phyloP scores from a whole-genome alignment of 2,888 invertebrate genomes.

The Bruchidius siliquastri region DNA sequence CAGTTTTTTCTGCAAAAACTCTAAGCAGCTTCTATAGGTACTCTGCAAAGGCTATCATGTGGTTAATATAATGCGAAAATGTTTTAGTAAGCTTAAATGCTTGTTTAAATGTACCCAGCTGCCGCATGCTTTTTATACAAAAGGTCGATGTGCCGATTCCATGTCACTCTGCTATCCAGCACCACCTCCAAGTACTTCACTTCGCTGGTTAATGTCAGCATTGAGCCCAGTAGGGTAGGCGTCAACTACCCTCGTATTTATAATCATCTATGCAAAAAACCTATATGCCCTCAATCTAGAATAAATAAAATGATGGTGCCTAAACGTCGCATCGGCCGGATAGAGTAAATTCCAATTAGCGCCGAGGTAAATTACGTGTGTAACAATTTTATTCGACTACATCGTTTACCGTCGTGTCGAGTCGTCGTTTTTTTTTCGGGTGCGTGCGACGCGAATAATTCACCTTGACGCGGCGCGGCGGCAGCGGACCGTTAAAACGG shows the following conservation, averaged over 20 bases:
- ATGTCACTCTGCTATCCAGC: no score
- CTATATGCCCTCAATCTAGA: no score
- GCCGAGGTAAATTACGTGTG: constrained; percentile 28
- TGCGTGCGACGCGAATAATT: constrained; percentile 36
- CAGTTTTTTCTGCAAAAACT: not conserved
- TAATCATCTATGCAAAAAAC: no score
- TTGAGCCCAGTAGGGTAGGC: no score
- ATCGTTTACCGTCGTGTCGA: constrained; percentile 36
- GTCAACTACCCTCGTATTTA: no score
- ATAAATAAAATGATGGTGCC: not conserved
- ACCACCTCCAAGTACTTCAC: no score
- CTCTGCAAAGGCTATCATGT: not conserved
- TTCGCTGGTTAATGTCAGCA: no score
- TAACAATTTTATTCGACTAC: constrained; percentile 41
- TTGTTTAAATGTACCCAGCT: no score
- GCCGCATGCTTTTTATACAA: no score
- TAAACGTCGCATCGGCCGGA: not conserved
- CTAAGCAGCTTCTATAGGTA: not conserved
- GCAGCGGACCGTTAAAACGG: not conserved
- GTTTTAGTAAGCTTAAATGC: no score
- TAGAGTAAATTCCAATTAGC: constrained; percentile 21
- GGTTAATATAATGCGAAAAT: no score
- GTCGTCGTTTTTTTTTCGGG: constrained; percentile 35
- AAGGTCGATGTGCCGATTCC: no score
- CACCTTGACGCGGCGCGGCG: constrained; percentile 30